Conservation (phyloP, 2,797 vertebrate genomes). For the Spinus olivaceus region DNA sequence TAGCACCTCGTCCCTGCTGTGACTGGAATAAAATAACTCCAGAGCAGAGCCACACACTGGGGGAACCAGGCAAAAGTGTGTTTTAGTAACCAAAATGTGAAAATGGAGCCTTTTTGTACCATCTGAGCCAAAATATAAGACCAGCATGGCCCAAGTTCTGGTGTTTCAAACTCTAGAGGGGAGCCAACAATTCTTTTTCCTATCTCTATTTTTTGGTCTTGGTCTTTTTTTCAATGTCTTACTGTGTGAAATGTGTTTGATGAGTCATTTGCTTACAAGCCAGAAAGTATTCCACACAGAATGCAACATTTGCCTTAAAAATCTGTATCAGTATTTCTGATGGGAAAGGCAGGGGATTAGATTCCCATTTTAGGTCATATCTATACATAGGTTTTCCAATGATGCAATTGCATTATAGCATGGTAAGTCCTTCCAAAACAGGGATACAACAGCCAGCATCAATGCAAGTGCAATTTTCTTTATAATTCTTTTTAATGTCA, state of each 20-base stretch:
- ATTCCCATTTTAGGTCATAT: background rate
- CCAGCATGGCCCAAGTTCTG: background rate
- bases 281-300: background rate
- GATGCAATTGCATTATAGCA: background rate
- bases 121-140: background rate
- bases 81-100: background rate
- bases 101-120: background rate
- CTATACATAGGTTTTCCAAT: background rate
- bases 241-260: background rate
- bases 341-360: background rate
- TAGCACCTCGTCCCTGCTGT: background rate
- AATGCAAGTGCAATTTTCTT: background rate
- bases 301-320: background rate
- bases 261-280: background rate
- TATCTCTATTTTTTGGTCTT: background rate
- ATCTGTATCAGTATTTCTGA: background rate
- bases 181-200: background rate
- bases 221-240: background rate
- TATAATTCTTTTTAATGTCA: background rate
- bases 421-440: background rate
- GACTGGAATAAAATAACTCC: background rate
- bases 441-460: background rate
- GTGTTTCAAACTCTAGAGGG: background rate
- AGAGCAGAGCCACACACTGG: background rate
- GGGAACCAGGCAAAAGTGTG: background rate